A percentile compares a stretch with the other conserved stretches of the same genome.
phyloP scores from a whole-genome alignment of 2,113 vertebrate species.

The Paedocypris sp. region DNA sequence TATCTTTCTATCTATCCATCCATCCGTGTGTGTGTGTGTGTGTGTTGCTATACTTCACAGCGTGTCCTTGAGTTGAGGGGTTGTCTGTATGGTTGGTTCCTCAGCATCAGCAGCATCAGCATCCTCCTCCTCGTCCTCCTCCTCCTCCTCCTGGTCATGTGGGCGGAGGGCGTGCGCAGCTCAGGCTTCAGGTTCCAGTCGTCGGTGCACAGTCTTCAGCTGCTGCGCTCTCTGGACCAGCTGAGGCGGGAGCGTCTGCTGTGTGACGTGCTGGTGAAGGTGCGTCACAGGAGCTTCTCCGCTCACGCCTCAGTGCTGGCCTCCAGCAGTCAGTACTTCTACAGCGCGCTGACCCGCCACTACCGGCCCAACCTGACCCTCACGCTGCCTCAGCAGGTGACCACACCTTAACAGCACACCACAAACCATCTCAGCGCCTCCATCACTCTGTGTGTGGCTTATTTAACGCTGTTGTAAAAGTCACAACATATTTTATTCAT shows the following conservation, averaged over 20 bases:
- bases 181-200: conserved; percentile 68
- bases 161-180: conserved; percentile 45
- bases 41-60: not conserved
- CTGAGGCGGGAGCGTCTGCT: conserved; percentile 59
- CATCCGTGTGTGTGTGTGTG: not conserved
- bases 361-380: conserved; percentile 63
- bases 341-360: conserved; percentile 60
- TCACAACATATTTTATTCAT: no score
- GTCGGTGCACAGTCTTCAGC: conserved; percentile 56
- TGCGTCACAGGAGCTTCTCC: conserved; percentile 71
- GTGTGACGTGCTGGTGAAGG: conserved; percentile 73
- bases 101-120: not conserved
- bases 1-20: not conserved
- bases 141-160: conserved; percentile 49
- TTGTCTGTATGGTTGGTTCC: not conserved
- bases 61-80: no score
- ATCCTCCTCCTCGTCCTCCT: conserved; percentile 8
- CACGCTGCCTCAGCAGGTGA: conserved; percentile 80
- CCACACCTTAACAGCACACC: conserved; percentile 3
- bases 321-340: conserved; percentile 83
- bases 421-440: no score
- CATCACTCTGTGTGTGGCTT: no score
- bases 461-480: no score
- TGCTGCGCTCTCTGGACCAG: conserved; percentile 60
- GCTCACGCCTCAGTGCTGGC: conserved; percentile 83